Conservation (phyloP, 2,888 invertebrate species). For the Spicauda simplicius region DNA sequence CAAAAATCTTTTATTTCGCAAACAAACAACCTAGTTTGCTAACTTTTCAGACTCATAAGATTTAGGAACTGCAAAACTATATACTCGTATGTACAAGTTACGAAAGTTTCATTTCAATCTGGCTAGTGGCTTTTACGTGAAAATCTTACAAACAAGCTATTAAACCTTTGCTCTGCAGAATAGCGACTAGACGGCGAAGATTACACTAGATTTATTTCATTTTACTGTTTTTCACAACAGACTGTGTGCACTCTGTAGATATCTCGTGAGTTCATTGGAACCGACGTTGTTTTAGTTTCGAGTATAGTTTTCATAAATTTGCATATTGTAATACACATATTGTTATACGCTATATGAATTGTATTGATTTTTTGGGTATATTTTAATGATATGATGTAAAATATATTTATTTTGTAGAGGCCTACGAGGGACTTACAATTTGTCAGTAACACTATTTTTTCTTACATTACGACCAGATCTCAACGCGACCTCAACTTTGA, state of each 20-base stretch:
- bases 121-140: constrained; percentile 37
- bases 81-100: constrained; percentile 20
- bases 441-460: too few relatives aligned
- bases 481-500: too few relatives aligned
- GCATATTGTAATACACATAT: background rate
- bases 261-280: background rate
- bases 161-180: constrained; percentile 22
- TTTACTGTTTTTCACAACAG: constrained; percentile 27
- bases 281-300: background rate
- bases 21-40: background rate
- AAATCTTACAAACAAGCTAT: constrained; percentile 35
- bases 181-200: constrained; percentile 27
- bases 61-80: constrained; percentile 27
- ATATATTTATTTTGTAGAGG: too few relatives aligned
- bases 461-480: too few relatives aligned
- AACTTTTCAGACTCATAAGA: constrained; percentile 20
- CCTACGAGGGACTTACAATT: too few relatives aligned
- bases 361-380: too few relatives aligned
- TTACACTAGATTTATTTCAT: constrained; percentile 33
- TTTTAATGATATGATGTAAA: too few relatives aligned
- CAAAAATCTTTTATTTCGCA: constrained; percentile 16
- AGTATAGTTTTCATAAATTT: background rate
- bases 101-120: constrained; percentile 36
- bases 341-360: background rate
- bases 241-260: background rate